Percentiles rank a stretch among this genome's conserved stretches.
These are phyloP conservation scores for Platysternon megacephalum DNA, from an alignment of 2,113 vertebrate genomes.

Conservation along the genomic window DNA sequence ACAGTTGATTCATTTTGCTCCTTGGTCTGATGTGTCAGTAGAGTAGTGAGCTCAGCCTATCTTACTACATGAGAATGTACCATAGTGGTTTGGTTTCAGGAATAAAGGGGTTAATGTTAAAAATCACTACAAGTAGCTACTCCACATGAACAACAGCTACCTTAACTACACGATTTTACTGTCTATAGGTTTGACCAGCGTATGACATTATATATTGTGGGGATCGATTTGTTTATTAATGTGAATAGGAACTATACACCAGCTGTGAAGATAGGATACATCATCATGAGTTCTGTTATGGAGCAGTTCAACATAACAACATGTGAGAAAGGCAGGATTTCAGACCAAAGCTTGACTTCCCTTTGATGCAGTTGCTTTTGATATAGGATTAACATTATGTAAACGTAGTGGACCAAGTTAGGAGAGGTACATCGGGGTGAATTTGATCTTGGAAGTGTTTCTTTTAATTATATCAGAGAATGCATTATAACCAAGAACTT, in stretches of 20 bases:
- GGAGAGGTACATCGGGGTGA: neutral
- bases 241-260: neutral
- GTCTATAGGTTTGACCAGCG: neutral
- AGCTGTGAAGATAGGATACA: neutral
- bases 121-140: neutral
- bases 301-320: neutral
- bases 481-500: neutral
- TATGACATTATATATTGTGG: accelerated
- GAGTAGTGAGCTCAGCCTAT: accelerated
- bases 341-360: neutral
- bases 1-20: neutral
- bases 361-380: neutral
- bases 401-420: neutral
- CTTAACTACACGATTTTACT: neutral
- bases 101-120: neutral
- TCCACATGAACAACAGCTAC: neutral
- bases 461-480: neutral
- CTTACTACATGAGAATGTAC: neutral
- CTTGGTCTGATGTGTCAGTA: accelerated
- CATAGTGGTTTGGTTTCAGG: accelerated
- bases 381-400: neutral
- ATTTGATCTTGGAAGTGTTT: neutral
- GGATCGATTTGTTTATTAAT: neutral
- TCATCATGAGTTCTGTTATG: neutral
- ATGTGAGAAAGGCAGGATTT: neutral